phyloP scores from a whole-genome alignment of 2,113 vertebrate species.

The Bubalus kerabau region DNA sequence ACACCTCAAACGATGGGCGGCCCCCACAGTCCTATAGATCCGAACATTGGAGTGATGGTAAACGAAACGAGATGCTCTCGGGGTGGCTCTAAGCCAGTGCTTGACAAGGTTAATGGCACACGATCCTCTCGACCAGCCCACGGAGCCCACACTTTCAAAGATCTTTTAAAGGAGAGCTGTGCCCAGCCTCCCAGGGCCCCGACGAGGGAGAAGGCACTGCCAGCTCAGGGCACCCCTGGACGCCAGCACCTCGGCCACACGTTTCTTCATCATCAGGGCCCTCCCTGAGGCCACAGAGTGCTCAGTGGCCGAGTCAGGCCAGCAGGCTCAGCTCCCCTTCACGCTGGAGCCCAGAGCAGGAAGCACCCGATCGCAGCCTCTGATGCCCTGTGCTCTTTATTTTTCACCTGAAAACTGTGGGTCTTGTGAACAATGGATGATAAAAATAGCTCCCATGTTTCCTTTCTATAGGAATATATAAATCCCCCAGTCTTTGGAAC shows the following conservation, averaged over 20 bases:
- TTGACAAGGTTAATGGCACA: rapidly evolving
- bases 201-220: neutral
- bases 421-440: neutral
- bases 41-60: rapidly evolving
- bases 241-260: rapidly evolving
- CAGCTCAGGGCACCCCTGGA: neutral
- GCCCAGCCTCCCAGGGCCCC: neutral
- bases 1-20: neutral
- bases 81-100: neutral
- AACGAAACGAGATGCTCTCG: neutral
- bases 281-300: neutral
- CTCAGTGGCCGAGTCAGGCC: rapidly evolving
- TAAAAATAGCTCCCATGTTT: too few relatives aligned
- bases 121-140: neutral
- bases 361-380: rapidly evolving
- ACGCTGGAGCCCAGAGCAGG: rapidly evolving
- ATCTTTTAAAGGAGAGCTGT: neutral
- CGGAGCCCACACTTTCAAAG: too few relatives aligned
- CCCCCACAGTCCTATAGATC: too few relatives aligned
- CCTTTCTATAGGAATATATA: neutral
- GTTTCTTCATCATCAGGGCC: neutral
- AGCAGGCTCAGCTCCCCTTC: too few relatives aligned
- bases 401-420: neutral
- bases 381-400: neutral
- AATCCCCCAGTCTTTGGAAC: rapidly evolving